Base-by-base conservation (phyloP, 2,797 vertebrate species). In the Paratrypauchen microcephalus region DNA sequence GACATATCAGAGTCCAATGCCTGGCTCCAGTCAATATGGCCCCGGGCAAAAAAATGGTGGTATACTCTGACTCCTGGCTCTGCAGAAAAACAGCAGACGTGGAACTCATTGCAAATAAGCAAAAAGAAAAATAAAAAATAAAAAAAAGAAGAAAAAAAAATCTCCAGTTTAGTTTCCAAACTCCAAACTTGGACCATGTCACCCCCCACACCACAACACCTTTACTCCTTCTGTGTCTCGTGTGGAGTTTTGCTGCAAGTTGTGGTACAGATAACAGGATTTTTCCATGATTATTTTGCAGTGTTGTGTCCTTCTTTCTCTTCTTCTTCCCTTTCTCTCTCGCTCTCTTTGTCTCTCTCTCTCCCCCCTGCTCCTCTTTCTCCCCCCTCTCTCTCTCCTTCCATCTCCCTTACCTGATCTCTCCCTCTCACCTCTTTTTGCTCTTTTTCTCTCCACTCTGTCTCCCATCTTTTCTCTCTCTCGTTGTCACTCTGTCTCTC, bases 21-120 rank as follows among this genome's bases (percentile, higher is more conserved):
- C 89, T 87, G 88, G 90, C 88, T 91, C 85, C 83, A 92, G 85
- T 91, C 89, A 90, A 91, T 91, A 93, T 93, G 89, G 80, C 93
- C 89, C 77, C 83, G 72, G 92, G 93, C 92, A 28, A 87, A 87
- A 83, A 80, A 81, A 79, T 71, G 65, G 74, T 91, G 81, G 75
- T 81, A 74, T 81, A 86, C 78, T 36, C 32, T 77, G 74, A 78
- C 81, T 86, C 80, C 66, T 79, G 70, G 80, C 72, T 79, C 18
- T 45, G 70, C 70, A 73, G 72, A 77, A 81, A 64, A 80, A 76
- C 76, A 74, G 68, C 23, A 65, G 73, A 79, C 32, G 16, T 54
- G 70, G 69, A 18, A 41, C 72, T 84, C 79, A 85, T 81, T 86
- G 81, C 75, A 77, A 83, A 82, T 83, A 79, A 79, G 75, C 54